phyloP scores from a whole-genome alignment of 2,797 vertebrate species.

The Melanogrammus aeglefinus region DNA sequence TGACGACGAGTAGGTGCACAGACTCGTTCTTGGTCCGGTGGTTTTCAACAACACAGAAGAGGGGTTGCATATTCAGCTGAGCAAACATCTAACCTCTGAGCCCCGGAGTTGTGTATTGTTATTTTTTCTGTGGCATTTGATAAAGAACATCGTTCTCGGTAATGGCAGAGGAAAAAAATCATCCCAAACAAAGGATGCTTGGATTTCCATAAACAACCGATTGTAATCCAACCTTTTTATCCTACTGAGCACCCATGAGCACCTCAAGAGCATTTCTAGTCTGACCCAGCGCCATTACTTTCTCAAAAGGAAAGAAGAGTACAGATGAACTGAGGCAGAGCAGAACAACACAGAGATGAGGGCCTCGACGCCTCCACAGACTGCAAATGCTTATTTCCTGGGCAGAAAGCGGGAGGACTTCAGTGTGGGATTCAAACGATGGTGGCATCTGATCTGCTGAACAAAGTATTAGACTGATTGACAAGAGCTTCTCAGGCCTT shows the following conservation, averaged over 20 bases:
- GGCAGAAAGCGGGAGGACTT: conserved; percentile 18
- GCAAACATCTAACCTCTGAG: conserved; percentile 26
- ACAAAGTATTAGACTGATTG: conserved; percentile 56
- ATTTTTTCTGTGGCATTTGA: neutral
- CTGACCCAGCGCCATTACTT: neutral
- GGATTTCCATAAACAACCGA: too few species aligned
- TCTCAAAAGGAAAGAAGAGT: neutral
- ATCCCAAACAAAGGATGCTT: too few species aligned
- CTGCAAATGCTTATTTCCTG: neutral
- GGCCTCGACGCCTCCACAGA: too few species aligned
- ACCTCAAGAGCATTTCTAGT: too few species aligned
- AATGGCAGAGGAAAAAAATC: too few species aligned
- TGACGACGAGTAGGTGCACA: conserved; percentile 46
- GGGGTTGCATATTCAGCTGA: conserved; percentile 68
- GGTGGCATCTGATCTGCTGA: conserved; percentile 42
- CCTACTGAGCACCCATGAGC: too few species aligned
- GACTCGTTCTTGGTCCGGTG: conserved; percentile 69
- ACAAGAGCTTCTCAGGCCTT: conserved; percentile 52
- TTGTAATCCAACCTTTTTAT: too few species aligned
- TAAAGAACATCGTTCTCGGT: too few species aligned
- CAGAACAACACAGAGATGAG: too few species aligned
- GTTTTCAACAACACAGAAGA: conserved; percentile 70
- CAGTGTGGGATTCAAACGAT: conserved; percentile 59
- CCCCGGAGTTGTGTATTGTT: conserved; percentile 29
- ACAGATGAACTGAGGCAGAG: neutral